Percentiles rank a stretch among this genome's conserved stretches.
phyloP scores from a whole-genome alignment of 2,797 vertebrate species.

The Myotis myotis region DNA sequence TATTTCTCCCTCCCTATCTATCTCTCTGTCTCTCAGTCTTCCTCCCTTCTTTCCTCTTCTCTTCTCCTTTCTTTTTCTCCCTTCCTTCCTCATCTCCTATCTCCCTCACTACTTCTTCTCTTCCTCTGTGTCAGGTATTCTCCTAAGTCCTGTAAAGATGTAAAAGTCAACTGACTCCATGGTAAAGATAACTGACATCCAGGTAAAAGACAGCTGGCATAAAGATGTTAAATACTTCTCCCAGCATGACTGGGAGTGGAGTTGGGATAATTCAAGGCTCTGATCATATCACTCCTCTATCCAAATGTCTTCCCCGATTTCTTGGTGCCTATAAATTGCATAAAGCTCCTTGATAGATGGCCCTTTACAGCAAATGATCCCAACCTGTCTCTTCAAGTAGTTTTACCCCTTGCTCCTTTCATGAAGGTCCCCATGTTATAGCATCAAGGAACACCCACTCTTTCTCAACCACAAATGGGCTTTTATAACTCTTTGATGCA shows the following conservation, averaged over 20 bases:
- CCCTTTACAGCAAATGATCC: not conserved
- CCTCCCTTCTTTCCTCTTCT: not conserved
- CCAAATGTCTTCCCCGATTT: not conserved
- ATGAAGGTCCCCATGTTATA: not conserved
- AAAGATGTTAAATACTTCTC: not conserved
- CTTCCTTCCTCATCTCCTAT: not conserved
- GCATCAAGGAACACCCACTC: not conserved
- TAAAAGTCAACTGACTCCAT: accelerated
- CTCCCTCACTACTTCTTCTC: not conserved
- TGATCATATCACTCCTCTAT: not conserved
- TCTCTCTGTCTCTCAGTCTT: too few relatives aligned
- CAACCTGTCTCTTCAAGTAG: not conserved
- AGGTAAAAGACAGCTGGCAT: not conserved
- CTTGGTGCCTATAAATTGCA: not conserved
- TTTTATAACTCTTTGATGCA: not conserved
- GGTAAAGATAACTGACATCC: not conserved
- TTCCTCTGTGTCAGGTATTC: not conserved
- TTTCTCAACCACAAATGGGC: not conserved
- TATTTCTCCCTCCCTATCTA: accelerated
- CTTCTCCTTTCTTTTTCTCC: not conserved
- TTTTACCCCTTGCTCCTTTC: not conserved
- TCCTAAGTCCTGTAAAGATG: not conserved
- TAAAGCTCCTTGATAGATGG: not conserved
- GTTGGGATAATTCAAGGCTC: not conserved
- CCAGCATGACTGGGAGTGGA: not conserved